phyloP scores from a whole-genome alignment of 2,797 vertebrate species.

The Falco biarmicus region DNA sequence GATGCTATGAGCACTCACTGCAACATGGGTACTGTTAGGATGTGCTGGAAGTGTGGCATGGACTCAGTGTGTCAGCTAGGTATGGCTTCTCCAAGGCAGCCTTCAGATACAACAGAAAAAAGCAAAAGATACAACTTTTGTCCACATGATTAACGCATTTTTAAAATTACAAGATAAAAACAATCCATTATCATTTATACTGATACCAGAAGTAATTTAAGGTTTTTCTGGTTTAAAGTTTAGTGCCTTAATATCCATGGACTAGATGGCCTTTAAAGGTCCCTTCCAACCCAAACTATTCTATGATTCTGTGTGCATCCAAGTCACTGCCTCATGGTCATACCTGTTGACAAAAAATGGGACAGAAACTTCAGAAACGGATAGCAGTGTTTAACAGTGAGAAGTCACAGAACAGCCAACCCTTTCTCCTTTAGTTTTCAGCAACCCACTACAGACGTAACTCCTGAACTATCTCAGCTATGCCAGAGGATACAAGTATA shows the following conservation, averaged over 20 bases:
- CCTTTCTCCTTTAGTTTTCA: not conserved
- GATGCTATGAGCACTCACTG: not conserved
- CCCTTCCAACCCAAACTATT: no score
- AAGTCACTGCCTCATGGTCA: not conserved
- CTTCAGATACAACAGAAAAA: not conserved
- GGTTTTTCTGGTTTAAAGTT: not conserved
- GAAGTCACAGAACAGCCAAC: not conserved
- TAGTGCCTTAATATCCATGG: not conserved
- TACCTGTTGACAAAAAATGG: not conserved
- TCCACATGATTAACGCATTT: not conserved
- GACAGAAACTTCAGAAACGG: not conserved
- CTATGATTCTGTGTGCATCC: not conserved
- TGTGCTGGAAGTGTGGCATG: not conserved
- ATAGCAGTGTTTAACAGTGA: not conserved
- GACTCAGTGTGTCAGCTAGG: not conserved
- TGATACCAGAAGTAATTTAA: not conserved
- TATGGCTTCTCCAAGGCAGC: not conserved
- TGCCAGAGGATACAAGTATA: not conserved
- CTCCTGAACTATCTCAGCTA: conserved; percentile 7
- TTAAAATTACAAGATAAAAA: not conserved
- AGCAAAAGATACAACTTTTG: not conserved
- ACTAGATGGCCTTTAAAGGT: no score
- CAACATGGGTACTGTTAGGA: not conserved
- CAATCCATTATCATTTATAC: not conserved
- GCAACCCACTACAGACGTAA: not conserved